Conservation (phyloP, 2,113 vertebrate species). For the Chaetura pelagica region DNA sequence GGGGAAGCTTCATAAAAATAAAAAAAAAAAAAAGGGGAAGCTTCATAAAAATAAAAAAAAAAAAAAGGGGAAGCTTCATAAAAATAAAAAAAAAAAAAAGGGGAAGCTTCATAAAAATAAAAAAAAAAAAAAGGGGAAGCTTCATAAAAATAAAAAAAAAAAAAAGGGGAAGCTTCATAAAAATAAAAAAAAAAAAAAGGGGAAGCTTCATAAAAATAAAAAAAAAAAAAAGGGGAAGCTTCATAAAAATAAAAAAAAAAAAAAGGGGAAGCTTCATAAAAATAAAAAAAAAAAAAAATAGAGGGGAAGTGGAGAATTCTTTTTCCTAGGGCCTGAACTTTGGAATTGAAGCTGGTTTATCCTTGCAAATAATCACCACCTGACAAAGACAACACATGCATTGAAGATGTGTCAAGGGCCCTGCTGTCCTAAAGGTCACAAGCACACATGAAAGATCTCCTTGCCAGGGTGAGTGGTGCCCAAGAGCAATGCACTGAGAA, state of each 20-base stretch:
- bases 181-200: accelerated
- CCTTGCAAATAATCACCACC: not conserved
- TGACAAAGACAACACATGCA: not conserved
- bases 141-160: not conserved
- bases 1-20: accelerated
- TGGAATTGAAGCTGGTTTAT: not conserved
- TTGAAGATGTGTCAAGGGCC: not conserved
- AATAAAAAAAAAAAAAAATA: not conserved
- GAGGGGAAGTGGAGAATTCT: not conserved
- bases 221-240: too few relatives aligned
- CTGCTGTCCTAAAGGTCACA: constrained; percentile 41
- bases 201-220: not conserved
- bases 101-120: not conserved
- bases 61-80: not conserved
- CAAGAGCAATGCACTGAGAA: not conserved
- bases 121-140: not conserved
- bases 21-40: accelerated
- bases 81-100: not conserved
- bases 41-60: not conserved
- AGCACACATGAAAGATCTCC: not conserved
- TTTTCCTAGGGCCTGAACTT: not conserved
- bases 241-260: too few relatives aligned
- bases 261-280: accelerated
- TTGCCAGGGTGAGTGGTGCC: not conserved
- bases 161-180: too few relatives aligned